Evolutionary conservation across 2,797 vertebrate species (phyloP).

Genomic region (Phrynocephalus forsythii): DNA sequence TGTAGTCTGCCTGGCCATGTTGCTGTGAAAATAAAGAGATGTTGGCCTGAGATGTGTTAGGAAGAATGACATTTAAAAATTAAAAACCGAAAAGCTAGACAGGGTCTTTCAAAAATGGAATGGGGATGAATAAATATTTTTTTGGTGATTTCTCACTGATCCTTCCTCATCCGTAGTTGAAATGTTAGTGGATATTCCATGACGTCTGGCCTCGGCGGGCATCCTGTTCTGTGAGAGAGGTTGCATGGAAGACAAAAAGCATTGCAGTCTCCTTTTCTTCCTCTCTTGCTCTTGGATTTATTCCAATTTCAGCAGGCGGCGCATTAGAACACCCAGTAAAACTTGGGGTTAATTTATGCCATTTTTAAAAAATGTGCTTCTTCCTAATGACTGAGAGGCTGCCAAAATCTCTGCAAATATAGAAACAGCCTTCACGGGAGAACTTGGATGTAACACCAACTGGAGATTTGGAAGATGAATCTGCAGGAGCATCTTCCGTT

Average conservation of each 20-base stretch:
- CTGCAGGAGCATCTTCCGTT: constrained; percentile 31
- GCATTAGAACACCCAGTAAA: constrained; percentile 42
- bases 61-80: not conserved
- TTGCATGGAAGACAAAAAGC: not conserved
- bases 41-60: not conserved
- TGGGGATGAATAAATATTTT: no score
- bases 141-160: not conserved
- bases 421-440: constrained; percentile 62
- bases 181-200: not conserved
- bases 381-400: constrained; percentile 58
- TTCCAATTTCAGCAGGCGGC: constrained; percentile 37
- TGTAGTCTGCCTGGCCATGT: not conserved
- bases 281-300: constrained; percentile 32
- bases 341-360: constrained; percentile 63
- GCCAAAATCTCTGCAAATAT: constrained; percentile 73
- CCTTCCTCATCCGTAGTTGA: not conserved
- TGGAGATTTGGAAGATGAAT: constrained; percentile 72
- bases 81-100: not conserved
- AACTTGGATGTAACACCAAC: constrained; percentile 68
- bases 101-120: not conserved
- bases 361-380: constrained; percentile 37
- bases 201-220: not conserved
- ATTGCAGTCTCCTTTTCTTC: not conserved
- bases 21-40: not conserved
- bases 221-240: constrained; percentile 1